A percentile compares a stretch with the other conserved stretches of the same genome.
Evolutionary conservation across 2,888 invertebrate genomes (phyloP).

Genomic region (Chrysolina oricalcia): DNA sequence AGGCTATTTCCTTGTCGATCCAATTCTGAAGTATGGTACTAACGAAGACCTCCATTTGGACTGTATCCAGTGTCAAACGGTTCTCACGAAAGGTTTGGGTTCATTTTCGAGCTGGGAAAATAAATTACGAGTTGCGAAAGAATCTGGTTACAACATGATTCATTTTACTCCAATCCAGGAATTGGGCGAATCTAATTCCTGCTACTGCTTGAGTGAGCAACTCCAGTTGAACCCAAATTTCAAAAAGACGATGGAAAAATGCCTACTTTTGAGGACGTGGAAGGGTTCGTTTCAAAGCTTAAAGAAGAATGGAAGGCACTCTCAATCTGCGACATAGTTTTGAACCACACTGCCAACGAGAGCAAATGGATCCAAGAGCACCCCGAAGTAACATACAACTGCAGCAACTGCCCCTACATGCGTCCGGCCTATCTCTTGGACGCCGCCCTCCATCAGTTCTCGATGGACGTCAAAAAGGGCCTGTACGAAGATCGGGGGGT

Average conservation of each 20-base stretch:
- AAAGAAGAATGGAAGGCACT: conserved; percentile 92
- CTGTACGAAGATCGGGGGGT: conserved; percentile 83
- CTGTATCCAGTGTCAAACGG: conserved; percentile 93
- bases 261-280: conserved; percentile 84
- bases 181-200: conserved; percentile 92
- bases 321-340: conserved; percentile 96
- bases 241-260: conserved; percentile 73
- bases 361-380: conserved; percentile 90
- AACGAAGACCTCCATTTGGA: conserved; percentile 85
- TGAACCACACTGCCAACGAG: conserved; percentile 98
- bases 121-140: conserved; percentile 86
- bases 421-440: conserved; percentile 96
- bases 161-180: conserved; percentile 98
- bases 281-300: conserved; percentile 83
- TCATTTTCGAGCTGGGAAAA: conserved; percentile 91
- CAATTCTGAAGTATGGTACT: conserved; percentile 77
- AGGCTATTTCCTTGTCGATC: conserved; percentile 94
- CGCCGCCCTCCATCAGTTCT: conserved; percentile 84
- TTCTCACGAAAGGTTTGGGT: conserved; percentile 92
- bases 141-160: conserved; percentile 95
- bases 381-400: conserved; percentile 95
- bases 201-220: conserved; percentile 94
- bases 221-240: conserved; percentile 86
- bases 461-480: conserved; percentile 82
- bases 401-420: conserved; percentile 91